These are phyloP conservation scores for Lytechinus variegatus DNA, from an alignment of 35 echinoderm and acorn worm species.

Conservation along the genomic window DNA sequence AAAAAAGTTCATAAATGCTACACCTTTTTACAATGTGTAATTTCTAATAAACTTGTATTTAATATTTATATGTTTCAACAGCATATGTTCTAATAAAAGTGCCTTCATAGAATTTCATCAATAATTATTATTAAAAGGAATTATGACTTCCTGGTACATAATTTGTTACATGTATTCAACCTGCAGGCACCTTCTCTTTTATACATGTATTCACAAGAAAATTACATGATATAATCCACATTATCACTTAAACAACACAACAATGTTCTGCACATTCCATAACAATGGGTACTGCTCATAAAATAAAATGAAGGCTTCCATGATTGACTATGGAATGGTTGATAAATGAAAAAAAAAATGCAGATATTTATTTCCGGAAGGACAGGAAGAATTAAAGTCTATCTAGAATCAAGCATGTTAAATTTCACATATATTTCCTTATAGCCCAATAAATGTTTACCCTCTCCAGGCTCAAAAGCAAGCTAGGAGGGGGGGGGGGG, in stretches of 20 bases:
- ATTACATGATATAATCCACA: not conserved
- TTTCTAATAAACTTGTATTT: not conserved
- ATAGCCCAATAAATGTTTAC: too few species aligned
- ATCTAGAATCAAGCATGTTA: too few species aligned
- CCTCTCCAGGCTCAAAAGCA: too few species aligned
- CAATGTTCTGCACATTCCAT: not conserved
- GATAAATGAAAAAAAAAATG: not conserved
- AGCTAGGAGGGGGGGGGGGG: too few species aligned
- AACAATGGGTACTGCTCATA: conserved; percentile 6
- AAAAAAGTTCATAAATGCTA: not conserved
- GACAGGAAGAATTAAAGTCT: not conserved
- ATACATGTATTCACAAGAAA: not conserved
- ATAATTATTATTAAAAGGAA: not conserved
- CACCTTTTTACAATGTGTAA: not conserved
- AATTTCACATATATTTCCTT: too few species aligned
- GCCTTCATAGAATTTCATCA: not conserved
- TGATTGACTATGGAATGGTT: not conserved
- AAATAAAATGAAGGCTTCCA: not conserved
- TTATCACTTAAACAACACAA: not conserved
- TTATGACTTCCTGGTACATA: not conserved
- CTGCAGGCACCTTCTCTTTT: conserved; percentile 9
- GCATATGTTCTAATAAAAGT: not conserved
- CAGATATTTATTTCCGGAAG: not conserved
- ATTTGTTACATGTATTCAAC: not conserved
- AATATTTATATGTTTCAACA: not conserved